Conservation (phyloP, 92 coral and sea anemone species). For the Blastomussa wellsi region DNA sequence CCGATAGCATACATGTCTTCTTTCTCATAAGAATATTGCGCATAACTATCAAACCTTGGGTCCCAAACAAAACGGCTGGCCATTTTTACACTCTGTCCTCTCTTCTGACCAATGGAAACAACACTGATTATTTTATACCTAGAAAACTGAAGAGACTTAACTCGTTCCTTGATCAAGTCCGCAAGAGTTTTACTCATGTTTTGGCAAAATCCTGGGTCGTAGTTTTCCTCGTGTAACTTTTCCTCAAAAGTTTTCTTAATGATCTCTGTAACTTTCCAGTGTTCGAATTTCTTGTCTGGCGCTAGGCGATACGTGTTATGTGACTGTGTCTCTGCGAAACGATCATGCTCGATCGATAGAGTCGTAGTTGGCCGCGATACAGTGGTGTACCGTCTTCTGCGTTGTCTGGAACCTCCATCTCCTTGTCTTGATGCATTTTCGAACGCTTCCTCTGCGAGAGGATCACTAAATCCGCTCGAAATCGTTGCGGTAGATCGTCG, state of each 20-base stretch:
- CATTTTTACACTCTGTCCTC: constrained; percentile 58
- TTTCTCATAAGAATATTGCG: constrained; percentile 59
- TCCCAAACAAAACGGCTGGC: constrained; percentile 83
- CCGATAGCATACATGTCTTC: constrained; percentile 66
- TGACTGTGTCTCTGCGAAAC: neutral
- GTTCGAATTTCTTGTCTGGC: constrained; percentile 64
- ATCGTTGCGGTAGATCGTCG: constrained; percentile 29
- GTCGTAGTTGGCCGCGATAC: neutral
- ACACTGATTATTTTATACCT: constrained; percentile 67
- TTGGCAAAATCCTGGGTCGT: constrained; percentile 52
- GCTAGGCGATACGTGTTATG: constrained; percentile 63
- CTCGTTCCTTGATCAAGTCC: constrained; percentile 64
- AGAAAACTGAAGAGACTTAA: constrained; percentile 66
- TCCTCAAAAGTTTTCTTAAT: constrained; percentile 60
- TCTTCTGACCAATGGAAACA: constrained; percentile 70
- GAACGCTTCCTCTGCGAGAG: neutral
- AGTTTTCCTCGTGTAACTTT: constrained; percentile 37
- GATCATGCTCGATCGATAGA: neutral
- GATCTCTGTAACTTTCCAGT: constrained; percentile 57
- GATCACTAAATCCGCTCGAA: constrained; percentile 18
- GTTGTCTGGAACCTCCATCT: neutral
- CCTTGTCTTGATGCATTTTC: neutral
- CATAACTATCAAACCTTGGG: constrained; percentile 69
- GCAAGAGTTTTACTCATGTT: constrained; percentile 54
- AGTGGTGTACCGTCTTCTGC: neutral